These are phyloP conservation scores for Lycaena phlaeas DNA, from an alignment of 2,888 invertebrate genomes.

Conservation along the genomic window DNA sequence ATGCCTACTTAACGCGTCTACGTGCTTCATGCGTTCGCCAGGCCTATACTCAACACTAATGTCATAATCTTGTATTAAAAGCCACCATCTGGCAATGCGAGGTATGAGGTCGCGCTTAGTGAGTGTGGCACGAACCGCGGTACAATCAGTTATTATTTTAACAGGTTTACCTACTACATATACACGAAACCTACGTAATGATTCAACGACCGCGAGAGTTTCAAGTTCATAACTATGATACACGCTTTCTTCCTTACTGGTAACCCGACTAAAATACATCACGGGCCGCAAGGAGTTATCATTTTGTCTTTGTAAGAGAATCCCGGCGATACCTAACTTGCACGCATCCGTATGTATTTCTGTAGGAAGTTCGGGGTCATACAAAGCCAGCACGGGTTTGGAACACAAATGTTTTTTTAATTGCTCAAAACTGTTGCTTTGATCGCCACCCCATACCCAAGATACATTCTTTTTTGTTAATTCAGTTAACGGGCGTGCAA, in stretches of 20 bases:
- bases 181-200: slow-evolving; percentile 22
- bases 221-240: slow-evolving; percentile 36
- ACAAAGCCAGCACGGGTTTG: slow-evolving; percentile 25
- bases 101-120: slow-evolving; percentile 25
- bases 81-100: slow-evolving; percentile 31
- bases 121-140: slow-evolving; percentile 23
- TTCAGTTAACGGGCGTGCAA: slow-evolving; percentile 23
- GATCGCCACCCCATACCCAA: slow-evolving; percentile 19
- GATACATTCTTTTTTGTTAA: slow-evolving; percentile 21
- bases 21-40: slow-evolving; percentile 27
- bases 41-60: slow-evolving; percentile 34
- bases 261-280: too few relatives aligned
- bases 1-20: slow-evolving; percentile 31
- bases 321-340: slow-evolving; percentile 24
- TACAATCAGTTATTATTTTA: slow-evolving; percentile 22
- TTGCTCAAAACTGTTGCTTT: slow-evolving; percentile 16
- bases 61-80: slow-evolving; percentile 29
- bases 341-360: slow-evolving; percentile 29
- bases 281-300: too few relatives aligned
- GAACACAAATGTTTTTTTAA: slow-evolving; percentile 17
- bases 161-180: slow-evolving; percentile 22
- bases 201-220: slow-evolving; percentile 29
- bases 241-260: slow-evolving; percentile 22
- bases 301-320: too few relatives aligned
- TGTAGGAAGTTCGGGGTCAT: slow-evolving; percentile 18